A percentile compares a stretch with the other conserved stretches of the same genome.
These are phyloP conservation scores for Eubasilissa splendida DNA, from an alignment of 2,888 invertebrate genomes.

Conservation along the genomic window DNA sequence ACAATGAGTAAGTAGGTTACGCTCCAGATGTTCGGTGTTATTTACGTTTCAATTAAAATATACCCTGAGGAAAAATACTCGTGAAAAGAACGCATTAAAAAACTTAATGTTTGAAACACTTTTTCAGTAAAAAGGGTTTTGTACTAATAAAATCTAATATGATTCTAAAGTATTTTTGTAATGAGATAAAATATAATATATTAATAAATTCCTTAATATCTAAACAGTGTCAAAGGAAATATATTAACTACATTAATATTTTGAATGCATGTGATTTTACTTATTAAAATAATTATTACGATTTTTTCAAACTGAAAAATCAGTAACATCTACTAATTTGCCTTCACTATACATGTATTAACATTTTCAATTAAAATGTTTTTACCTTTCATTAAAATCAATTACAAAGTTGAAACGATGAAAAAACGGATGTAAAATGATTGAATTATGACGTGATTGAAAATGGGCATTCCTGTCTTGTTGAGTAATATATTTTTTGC, in stretches of 20 bases:
- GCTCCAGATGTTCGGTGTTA: constrained; percentile 6
- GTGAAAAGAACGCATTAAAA: background rate
- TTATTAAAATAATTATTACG: too few species aligned
- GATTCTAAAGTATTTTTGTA: too few species aligned
- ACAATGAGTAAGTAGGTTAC: background rate
- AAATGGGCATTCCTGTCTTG: constrained; percentile 34
- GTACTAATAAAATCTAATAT: too few species aligned
- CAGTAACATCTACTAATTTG: too few species aligned
- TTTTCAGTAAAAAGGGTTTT: background rate
- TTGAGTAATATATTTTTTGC: constrained; percentile 36
- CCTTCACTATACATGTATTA: too few species aligned
- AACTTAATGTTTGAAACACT: background rate
- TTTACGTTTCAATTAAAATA: constrained; percentile 30
- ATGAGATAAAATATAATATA: too few species aligned
- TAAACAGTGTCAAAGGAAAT: too few species aligned
- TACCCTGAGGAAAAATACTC: background rate
- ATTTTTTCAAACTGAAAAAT: too few species aligned
- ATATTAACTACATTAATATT: too few species aligned
- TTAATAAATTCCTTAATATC: too few species aligned
- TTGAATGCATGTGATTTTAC: too few species aligned
- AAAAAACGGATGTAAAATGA: constrained; percentile 18
- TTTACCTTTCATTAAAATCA: constrained; percentile 11
- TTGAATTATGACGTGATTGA: constrained; percentile 33
- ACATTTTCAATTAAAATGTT: too few species aligned
- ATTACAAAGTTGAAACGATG: background rate